phyloP scores from a whole-genome alignment of 2,797 vertebrate species.

The Micromesistius poutassou region DNA sequence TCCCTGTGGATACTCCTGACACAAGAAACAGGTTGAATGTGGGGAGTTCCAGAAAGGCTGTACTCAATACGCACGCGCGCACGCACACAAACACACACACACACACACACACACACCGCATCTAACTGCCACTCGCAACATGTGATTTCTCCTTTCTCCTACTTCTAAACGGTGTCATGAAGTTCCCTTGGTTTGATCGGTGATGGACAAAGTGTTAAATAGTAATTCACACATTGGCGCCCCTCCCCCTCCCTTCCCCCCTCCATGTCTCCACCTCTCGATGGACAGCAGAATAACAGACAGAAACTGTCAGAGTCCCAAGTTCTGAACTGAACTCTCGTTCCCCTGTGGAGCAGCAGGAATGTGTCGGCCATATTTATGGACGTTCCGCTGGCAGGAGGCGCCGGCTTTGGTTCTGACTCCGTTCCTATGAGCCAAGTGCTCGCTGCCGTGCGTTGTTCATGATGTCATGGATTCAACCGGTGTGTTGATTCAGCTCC shows the following conservation, averaged over 20 bases:
- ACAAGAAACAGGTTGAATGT: too few relatives aligned
- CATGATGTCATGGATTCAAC: not conserved
- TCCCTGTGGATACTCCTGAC: too few relatives aligned
- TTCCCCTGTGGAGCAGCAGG: not conserved
- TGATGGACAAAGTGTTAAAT: too few relatives aligned
- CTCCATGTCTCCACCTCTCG: not conserved
- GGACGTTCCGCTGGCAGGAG: not conserved
- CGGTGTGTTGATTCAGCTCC: not conserved
- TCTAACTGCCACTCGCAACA: too few relatives aligned
- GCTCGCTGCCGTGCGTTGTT: not conserved
- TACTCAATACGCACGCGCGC: too few relatives aligned
- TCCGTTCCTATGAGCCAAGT: not conserved
- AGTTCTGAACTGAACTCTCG: too few relatives aligned
- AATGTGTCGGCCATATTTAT: not conserved
- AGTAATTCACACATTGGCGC: too few relatives aligned
- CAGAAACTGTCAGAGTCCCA: not conserved
- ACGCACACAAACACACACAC: not conserved
- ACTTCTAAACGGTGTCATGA: too few relatives aligned
- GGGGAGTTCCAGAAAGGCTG: too few relatives aligned
- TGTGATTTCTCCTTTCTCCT: too few relatives aligned
- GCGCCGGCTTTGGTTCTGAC: not conserved
- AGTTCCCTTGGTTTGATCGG: too few relatives aligned
- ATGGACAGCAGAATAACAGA: not conserved
- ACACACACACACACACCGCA: constrained; percentile 1
- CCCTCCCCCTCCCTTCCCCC: too few relatives aligned